Percentiles rank a stretch among this genome's conserved stretches.
These are phyloP conservation scores for Prionailurus bengalensis DNA, from an alignment of 2,113 vertebrate species.

Conservation along the genomic window DNA sequence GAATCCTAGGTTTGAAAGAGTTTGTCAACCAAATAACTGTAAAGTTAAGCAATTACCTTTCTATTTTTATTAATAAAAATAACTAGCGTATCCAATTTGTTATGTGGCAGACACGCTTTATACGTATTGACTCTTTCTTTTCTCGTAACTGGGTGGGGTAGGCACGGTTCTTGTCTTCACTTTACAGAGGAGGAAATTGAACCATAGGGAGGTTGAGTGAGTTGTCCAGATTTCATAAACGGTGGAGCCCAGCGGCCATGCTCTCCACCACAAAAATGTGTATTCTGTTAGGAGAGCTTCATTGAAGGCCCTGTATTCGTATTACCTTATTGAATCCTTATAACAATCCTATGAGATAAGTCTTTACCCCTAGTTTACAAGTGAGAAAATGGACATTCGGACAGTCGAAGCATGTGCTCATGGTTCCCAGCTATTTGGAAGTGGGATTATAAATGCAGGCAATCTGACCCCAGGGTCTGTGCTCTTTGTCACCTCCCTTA, in stretches of 20 bases:
- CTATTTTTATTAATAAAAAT: slow-evolving; percentile 41
- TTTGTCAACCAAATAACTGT: background rate
- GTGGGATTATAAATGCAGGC: background rate
- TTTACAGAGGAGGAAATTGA: background rate
- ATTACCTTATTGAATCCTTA: background rate
- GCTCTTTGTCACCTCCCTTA: background rate
- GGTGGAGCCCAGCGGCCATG: background rate
- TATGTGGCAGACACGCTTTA: background rate
- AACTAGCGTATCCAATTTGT: background rate
- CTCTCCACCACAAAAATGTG: background rate
- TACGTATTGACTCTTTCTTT: background rate
- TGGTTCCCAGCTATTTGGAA: background rate
- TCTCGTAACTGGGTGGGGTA: background rate
- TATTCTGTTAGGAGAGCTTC: background rate
- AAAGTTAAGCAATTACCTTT: background rate
- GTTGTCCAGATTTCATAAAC: background rate
- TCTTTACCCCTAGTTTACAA: background rate
- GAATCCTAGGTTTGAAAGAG: background rate
- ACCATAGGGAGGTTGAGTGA: background rate
- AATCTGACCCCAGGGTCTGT: background rate
- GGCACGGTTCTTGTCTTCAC: background rate
- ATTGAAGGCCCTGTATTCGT: background rate
- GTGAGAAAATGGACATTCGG: background rate
- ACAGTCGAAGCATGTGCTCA: fast-evolving
- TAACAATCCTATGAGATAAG: background rate